A percentile compares a stretch with the other conserved stretches of the same genome.
phyloP scores from a whole-genome alignment of 2,113 vertebrate genomes.

The Nymphicus hollandicus region DNA sequence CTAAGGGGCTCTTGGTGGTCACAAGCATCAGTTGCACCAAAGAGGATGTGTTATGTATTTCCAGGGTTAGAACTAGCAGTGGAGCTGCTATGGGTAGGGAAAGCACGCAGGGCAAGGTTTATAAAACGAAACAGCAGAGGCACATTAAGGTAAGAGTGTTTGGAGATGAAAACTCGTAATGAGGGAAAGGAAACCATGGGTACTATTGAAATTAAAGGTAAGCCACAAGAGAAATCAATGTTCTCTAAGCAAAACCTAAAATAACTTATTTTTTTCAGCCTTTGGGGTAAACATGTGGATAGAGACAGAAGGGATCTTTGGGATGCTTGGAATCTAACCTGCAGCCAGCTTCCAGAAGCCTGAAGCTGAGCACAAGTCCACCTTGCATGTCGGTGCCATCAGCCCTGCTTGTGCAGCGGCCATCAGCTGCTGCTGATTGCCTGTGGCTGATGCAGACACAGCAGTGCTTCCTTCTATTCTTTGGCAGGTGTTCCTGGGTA shows the following conservation, averaged over 20 bases:
- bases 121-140: background rate
- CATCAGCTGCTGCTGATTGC: background rate
- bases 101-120: background rate
- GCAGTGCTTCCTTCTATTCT: background rate
- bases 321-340: background rate
- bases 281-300: background rate
- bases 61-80: background rate
- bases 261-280: background rate
- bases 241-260: background rate
- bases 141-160: background rate
- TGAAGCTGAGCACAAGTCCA: background rate
- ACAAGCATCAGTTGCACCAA: fast-evolving
- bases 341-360: background rate
- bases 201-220: background rate
- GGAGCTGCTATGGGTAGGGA: background rate
- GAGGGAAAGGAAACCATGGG: background rate
- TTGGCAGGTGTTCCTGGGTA: background rate
- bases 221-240: background rate
- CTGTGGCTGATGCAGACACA: background rate
- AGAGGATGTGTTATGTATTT: background rate
- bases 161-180: background rate
- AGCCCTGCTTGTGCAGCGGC: background rate
- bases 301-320: background rate
- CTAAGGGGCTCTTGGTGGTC: background rate
- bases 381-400: background rate